These are phyloP conservation scores for Neoarius graeffei DNA, from an alignment of 2,113 vertebrate species.

Conservation along the genomic window DNA sequence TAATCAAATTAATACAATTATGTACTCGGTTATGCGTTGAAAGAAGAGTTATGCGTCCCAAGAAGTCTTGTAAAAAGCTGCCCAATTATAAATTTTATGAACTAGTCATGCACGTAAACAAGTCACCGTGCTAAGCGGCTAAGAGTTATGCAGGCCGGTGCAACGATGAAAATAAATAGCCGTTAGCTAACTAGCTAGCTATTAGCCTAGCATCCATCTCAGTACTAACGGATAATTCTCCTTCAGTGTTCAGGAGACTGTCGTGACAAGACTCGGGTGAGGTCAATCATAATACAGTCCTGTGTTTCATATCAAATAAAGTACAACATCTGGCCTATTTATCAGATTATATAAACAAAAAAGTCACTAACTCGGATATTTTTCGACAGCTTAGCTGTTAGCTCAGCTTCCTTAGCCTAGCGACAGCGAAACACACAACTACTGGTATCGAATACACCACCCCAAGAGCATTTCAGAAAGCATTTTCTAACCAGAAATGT, in stretches of 20 bases:
- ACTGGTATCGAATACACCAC: not conserved
- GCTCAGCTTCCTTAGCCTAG: constrained; percentile 31
- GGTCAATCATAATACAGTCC: too few relatives aligned
- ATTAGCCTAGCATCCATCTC: not conserved
- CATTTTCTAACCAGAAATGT: not conserved
- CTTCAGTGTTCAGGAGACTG: not conserved
- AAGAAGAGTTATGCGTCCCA: not conserved
- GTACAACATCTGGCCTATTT: too few relatives aligned
- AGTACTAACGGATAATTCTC: not conserved
- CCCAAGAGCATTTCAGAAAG: not conserved
- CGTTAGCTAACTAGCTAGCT: not conserved
- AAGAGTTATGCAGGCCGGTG: constrained; percentile 1
- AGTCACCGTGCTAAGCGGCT: not conserved
- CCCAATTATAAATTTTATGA: not conserved
- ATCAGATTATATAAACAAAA: not conserved
- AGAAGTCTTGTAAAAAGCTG: not conserved
- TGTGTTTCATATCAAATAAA: not conserved
- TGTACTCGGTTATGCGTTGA: not conserved
- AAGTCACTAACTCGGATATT: not conserved
- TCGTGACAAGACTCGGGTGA: not conserved
- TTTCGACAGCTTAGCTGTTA: not conserved
- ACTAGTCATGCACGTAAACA: not conserved
- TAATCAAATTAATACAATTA: not conserved
- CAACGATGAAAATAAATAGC: not conserved
- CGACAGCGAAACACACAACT: constrained; percentile 9